Evolutionary conservation across 2,888 invertebrate genomes (phyloP).

Genomic region (Galerucella calmariensis): DNA sequence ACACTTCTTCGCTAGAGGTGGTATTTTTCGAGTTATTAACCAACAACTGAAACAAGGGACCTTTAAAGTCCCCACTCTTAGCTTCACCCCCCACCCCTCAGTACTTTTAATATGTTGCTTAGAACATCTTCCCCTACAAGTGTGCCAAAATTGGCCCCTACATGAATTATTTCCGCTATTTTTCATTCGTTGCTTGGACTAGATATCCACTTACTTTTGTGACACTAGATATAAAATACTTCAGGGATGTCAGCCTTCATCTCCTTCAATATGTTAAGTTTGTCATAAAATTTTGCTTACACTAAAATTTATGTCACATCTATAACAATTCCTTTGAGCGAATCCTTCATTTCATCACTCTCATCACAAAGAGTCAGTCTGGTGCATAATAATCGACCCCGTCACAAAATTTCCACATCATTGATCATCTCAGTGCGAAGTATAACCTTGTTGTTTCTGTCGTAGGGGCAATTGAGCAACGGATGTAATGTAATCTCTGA

Average conservation of each 20-base stretch:
- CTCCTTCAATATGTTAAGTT: neutral
- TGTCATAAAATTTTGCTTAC: neutral
- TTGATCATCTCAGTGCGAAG: conserved; percentile 35
- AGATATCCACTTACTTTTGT: no score
- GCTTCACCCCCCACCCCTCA: no score
- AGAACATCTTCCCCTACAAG: no score
- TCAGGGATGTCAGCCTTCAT: neutral
- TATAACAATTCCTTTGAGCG: neutral
- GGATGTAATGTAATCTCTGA: conserved; percentile 28
- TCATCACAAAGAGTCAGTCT: conserved; percentile 15
- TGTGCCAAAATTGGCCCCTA: no score
- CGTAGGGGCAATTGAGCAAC: conserved; percentile 3
- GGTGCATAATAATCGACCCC: conserved; percentile 39
- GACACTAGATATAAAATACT: neutral
- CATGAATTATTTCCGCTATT: no score
- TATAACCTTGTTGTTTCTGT: conserved; percentile 38
- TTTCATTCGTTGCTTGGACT: no score
- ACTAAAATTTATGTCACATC: neutral
- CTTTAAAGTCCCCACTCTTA: no score
- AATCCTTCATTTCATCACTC: neutral
- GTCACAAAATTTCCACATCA: conserved; percentile 45
- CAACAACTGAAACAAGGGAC: no score
- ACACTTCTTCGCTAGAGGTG: no score
- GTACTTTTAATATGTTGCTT: no score
- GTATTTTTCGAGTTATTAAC: no score